Percentiles rank a stretch among this genome's conserved stretches.
Evolutionary conservation across 2,113 vertebrate genomes (phyloP).

Genomic region (Xiphorhynchus elegans): DNA sequence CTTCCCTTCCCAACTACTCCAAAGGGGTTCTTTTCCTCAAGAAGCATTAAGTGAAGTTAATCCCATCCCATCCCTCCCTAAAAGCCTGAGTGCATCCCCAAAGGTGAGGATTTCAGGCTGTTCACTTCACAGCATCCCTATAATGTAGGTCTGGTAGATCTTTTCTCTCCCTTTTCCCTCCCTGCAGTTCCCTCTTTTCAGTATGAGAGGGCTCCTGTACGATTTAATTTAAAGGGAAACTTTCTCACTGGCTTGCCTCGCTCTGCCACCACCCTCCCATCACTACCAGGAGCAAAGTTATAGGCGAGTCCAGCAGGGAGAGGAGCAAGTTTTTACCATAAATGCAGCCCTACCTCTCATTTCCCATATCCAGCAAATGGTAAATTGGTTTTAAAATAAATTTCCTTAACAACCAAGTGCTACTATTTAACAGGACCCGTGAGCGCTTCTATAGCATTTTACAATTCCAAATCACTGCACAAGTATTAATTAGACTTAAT

Average conservation of each 20-base stretch:
- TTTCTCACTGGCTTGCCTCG: background rate
- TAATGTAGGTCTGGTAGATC: background rate
- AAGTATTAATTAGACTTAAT: constrained; percentile 67
- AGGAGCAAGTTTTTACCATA: background rate
- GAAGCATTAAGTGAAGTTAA: background rate
- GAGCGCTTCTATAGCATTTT: constrained; percentile 37
- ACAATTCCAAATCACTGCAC: constrained; percentile 16
- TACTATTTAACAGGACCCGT: constrained; percentile 47
- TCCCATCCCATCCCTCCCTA: background rate
- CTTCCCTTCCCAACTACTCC: background rate
- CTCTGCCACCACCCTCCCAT: background rate
- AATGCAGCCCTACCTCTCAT: background rate
- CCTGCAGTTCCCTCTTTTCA: background rate
- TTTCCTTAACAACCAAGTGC: constrained; percentile 33
- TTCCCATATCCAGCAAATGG: background rate
- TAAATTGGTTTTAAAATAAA: constrained; percentile 22
- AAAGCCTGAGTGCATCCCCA: background rate
- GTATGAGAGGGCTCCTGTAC: background rate
- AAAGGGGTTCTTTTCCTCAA: background rate
- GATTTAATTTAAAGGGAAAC: background rate
- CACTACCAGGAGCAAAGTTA: background rate
- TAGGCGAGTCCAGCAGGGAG: background rate
- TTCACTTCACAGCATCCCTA: background rate
- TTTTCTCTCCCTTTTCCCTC: background rate
- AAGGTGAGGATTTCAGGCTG: background rate